Base-by-base conservation (phyloP, 2,797 vertebrate species). In the Sebastes iracundus region DNA sequence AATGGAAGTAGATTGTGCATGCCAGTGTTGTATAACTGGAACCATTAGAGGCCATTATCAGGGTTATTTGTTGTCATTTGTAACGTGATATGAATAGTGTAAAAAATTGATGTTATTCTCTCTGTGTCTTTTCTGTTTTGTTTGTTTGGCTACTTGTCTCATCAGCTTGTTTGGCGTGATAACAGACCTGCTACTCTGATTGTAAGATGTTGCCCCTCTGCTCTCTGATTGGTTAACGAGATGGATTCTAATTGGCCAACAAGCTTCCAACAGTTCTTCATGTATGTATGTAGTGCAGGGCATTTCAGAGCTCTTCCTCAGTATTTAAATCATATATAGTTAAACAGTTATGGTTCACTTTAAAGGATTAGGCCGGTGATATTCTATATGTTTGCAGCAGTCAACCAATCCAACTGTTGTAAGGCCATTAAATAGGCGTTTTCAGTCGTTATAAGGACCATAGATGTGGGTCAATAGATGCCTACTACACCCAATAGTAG, bases 21-120 rank as follows among this genome's bases (percentile, higher is more conserved):
- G 20, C n/a, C 32, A 23, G 58, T 4, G 1, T 25, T 52, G 52
- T 27, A 28, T 42, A 65, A 69, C 16, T 70, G 68, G 33, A 61
- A 55, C 25, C 32, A 76, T 72, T 75, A 53, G 16, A 72, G 7
- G 27, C 56, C 28, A 1, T 77, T 82, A 73, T 64, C 18, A 72
- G 42, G 12, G 52, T 55, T 2, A 18, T 79, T 75, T 75, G 23
- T 64, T 72, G 7, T 13, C 28, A 20, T 2, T 35, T 66, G 53
- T 64, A 18, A 23, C 5, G 1, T 60, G 16, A 60, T 14, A 23
- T 11, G 20, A 58, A 7, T 30, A 56, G 33, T 20, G 27, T 62
- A 27, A 3, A 61, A 14, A 38, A 72, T 64, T 0, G 11, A 11
- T 62, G 3, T 30, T 20, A 56, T 58, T 72, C 25, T 13, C 4